Evolutionary conservation across 2,113 vertebrate genomes (phyloP), one percentile per base, ranked within the genome.

Genomic region (Tonatia bakeri): DNA sequence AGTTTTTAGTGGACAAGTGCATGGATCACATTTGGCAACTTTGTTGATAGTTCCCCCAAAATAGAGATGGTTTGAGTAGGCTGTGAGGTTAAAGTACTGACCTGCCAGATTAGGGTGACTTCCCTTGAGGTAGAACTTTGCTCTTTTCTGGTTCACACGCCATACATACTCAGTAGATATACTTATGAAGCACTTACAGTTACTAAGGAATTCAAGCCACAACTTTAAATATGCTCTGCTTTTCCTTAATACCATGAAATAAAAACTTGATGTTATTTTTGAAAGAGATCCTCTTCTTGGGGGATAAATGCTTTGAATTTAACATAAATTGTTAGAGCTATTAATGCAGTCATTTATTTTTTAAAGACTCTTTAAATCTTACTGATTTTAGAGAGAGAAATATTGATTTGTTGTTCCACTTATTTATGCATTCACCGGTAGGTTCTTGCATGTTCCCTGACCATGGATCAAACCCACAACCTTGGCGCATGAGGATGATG

Each of bases 11-110:
- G 94, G 94, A 96, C 94, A 96, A 90, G 91, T 92, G 80, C 64
- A 59, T 91, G 84, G 94, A 95, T 97, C 95, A 96, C 94, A 94
- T 92, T 95, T 96, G 94, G 87, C 96, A 97, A 80, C 81, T 94
- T 97, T 92, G 92, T 97, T 97, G 91, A 76, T 75, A 94, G 87
- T 88, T 95, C 83, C 38, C 72, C 84, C 94, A 97, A 96, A 97
- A 94, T 75, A 96, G 77, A 97, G 87, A 96, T 92, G 75, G 90
- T 96, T 94, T 93, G 93, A 90, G 40, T 90, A 89, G 93, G 72
- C 77, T 94, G 38, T 84, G 59, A 95, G 81, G 92, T 96, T 94
- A 96, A 94, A 86, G 50, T 79, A 64, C 84, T 94, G 52, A 97
- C 47, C 84, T 67, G 87, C n/a, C 47, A 94, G 87, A 90, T 92